Evolutionary conservation across 2,888 invertebrate species (phyloP), one percentile per base, ranked within the genome.

Genomic region (Dicycla oo): DNA sequence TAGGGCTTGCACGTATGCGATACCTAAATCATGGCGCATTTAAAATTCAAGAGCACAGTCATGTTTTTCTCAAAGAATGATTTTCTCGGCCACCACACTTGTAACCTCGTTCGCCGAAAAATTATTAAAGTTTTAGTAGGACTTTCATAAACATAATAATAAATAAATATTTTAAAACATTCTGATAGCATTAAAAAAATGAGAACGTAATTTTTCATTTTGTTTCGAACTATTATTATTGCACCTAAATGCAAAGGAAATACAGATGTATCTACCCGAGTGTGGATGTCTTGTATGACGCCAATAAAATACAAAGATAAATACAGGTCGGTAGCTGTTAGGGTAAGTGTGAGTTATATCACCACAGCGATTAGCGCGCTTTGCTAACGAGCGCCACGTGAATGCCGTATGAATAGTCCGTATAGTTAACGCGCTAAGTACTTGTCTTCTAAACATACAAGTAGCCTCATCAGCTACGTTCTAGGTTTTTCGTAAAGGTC

Each of bases 381-480:
- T 23, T 58, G 51, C 78, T 79, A 79, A 80, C 80, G 80, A 79
- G 62, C 80, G 54, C 49, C 63, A 63, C 60, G 75, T 75, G 63
- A 78, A 78, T 80, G 34, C 56, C 57, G 66, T 71, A 49, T 78
- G 80, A 80, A 80, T 80, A 67, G 54, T 56, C 51, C 40, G 51
- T 60, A 60, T 63, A 71, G 66, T 71, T 54, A 63, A 63, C 69
- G 56, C 51, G 51, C 10, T 78, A 78, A 79, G 47, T 69, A 80
- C 76, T 57, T 61, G 45, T 65, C 66, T 60, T 80, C 78, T 67
- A 80, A 75, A 80, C 71, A 72, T 49, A 62, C 61, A 78, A 70
- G 70, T 54, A 58, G 65, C 56, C 75, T 78, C 75, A 70, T 78
- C 80, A 78, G 53, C 64, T 49, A 26, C n/a, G 34, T 57, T 45